These are phyloP conservation scores for Oreohelix idahoensis DNA, from an alignment of 1,140 invertebrate species.

Conservation along the genomic window DNA sequence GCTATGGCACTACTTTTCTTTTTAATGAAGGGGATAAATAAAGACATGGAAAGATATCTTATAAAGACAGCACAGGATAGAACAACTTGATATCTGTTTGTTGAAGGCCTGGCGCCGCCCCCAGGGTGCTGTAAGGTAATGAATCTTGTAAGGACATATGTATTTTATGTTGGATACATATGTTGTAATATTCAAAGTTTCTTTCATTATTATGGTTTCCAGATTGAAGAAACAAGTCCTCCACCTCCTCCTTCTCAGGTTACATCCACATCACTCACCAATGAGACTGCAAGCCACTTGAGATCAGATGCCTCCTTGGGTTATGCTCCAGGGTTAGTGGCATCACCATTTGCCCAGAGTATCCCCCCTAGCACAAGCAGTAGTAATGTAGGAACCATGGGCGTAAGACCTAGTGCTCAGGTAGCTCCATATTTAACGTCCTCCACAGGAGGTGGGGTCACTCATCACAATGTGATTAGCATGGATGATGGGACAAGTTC, in stretches of 20 bases:
- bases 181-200: not conserved
- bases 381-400: conserved; percentile 32
- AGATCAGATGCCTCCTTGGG: conserved; percentile 14
- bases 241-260: conserved; percentile 22
- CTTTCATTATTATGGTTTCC: not conserved
- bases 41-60: no score
- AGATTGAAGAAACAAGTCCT: conserved; percentile 58
- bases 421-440: conserved; percentile 55
- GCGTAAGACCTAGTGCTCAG: conserved; percentile 61
- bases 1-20: no score
- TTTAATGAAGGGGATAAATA: no score
- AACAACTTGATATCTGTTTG: no score
- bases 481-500: conserved; percentile 56
- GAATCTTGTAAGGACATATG: no score
- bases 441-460: conserved; percentile 28
- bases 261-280: conserved; percentile 29
- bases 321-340: conserved; percentile 24
- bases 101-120: no score
- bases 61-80: no score
- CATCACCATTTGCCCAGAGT: not conserved
- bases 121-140: no score
- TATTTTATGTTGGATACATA: no score
- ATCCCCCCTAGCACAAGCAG: not conserved
- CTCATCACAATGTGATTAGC: conserved; percentile 58
- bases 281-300: conserved; percentile 1